Evolutionary conservation across 1,140 invertebrate genomes (phyloP).

Genomic region (Leucophenga varia): DNA sequence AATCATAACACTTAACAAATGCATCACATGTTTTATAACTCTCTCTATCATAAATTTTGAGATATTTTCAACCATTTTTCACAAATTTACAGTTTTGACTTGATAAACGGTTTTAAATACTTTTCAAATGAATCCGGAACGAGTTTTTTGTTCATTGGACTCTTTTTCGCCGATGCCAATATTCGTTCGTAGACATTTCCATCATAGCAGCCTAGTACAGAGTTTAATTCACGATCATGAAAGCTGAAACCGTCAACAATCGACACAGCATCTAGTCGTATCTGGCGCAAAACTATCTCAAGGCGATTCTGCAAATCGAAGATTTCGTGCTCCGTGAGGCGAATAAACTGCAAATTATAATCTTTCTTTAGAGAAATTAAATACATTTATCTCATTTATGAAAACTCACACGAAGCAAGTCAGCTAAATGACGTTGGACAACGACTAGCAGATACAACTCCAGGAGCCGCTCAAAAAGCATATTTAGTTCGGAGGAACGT

Average conservation of each 20-base stretch:
- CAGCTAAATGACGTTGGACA: conserved; percentile 68
- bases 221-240: conserved; percentile 73
- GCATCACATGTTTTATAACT: too few species aligned
- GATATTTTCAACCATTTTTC: too few species aligned
- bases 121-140: conserved; percentile 72
- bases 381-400: neutral
- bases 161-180: conserved; percentile 77
- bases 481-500: conserved; percentile 55
- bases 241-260: conserved; percentile 89
- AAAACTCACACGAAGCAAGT: conserved; percentile 69
- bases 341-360: conserved; percentile 70
- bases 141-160: conserved; percentile 77
- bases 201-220: conserved; percentile 82
- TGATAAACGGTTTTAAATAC: conserved; percentile 73
- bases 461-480: conserved; percentile 67
- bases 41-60: too few species aligned
- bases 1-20: too few species aligned
- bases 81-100: conserved; percentile 62
- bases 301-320: conserved; percentile 64
- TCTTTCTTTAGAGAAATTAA: neutral
- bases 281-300: conserved; percentile 64
- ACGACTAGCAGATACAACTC: conserved; percentile 76
- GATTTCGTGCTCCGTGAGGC: conserved; percentile 63
- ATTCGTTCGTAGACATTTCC: conserved; percentile 86
- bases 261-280: conserved; percentile 81